Evolutionary conservation across 37 sponge, comb jelly and placozoan genomes (phyloP).

Genomic region (Agelas oroides): DNA sequence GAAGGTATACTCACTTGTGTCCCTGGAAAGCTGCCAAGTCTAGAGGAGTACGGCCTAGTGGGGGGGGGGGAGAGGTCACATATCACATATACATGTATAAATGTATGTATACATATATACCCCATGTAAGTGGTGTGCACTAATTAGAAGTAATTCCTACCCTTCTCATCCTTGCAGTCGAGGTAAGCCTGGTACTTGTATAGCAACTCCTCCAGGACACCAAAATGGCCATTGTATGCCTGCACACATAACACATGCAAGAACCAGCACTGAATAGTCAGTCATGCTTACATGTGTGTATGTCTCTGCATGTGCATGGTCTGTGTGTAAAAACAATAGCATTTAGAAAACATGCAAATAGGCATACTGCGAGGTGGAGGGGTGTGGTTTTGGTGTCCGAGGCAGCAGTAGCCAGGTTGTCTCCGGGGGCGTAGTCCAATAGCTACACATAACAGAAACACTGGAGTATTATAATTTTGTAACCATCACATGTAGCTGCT

Average conservation of each 20-base stretch:
- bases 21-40: conserved; percentile 88
- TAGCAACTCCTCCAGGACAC: conserved; percentile 72
- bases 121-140: neutral
- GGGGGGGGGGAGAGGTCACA: neutral
- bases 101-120: too few relatives aligned
- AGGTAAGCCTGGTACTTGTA: conserved; percentile 57
- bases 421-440: conserved; percentile 72
- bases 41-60: conserved; percentile 86
- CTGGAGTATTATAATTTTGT: neutral
- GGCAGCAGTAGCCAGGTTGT: conserved; percentile 26
- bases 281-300: neutral
- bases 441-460: conserved; percentile 39
- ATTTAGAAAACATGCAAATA: too few relatives aligned
- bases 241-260: too few relatives aligned
- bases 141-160: too few relatives aligned
- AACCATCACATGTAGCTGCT: neutral
- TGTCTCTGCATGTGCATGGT: neutral
- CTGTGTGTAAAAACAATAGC: neutral
- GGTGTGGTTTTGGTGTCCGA: conserved; percentile 79
- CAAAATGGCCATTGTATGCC: conserved; percentile 86
- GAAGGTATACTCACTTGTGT: conserved; percentile 63
- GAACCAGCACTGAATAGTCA: neutral
- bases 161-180: conserved; percentile 82
- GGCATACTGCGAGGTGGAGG: conserved; percentile 84
- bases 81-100: too few relatives aligned